Base-by-base conservation (phyloP, 2,113 vertebrate genomes). In the Notothenia rossii region DNA sequence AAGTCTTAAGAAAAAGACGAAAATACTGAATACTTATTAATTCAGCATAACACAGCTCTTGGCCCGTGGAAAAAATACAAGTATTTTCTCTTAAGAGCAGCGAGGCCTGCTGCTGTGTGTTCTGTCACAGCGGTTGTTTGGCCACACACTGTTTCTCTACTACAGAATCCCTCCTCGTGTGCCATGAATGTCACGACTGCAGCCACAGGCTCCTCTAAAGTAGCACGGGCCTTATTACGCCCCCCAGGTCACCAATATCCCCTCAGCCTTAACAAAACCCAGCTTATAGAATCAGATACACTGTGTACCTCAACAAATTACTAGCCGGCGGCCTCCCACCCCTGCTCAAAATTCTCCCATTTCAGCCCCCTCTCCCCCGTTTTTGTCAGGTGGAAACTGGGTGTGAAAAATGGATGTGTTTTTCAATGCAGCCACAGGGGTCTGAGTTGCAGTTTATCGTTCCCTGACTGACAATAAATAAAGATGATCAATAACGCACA, bases 371-470 rank as follows among this genome's bases (percentile, higher is more conserved):
- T 33, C 22, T 63, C 65, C 12, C 55, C 17, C 22, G 1, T 58
- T 64, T 83, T 89, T 89, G 84, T 89, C 85, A 90, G 72, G 60
- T 84, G 58, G 82, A 83, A 91, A 85, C 74, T 72, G 83, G 79
- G 70, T 82, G 82, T 92, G 82, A 93, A 76, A 79, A 86, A 86
- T 84, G 70, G 22, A 22, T 75, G 65, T 69, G 77, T 81, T 82
- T 88, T 85, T 49, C 72, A 62, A 65, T n/a, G 13, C 77, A 68
- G 87, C 83, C 86, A 65, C 29, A 0, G 82, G 62, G 77, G 61
- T 75, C 78, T 43, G 78, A 65, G 73, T 14, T 72, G 72, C 58
- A 72, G 79, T 85, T 91, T 84, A 86, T 74, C 3, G 56, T 67
- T 22, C 53, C 20, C n/a, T 82, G 76, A 84, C 74, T 78, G 67